Evolutionary conservation across 2,888 invertebrate species (phyloP), one percentile per base, ranked within the genome.

Genomic region (Drosophila limbata): DNA sequence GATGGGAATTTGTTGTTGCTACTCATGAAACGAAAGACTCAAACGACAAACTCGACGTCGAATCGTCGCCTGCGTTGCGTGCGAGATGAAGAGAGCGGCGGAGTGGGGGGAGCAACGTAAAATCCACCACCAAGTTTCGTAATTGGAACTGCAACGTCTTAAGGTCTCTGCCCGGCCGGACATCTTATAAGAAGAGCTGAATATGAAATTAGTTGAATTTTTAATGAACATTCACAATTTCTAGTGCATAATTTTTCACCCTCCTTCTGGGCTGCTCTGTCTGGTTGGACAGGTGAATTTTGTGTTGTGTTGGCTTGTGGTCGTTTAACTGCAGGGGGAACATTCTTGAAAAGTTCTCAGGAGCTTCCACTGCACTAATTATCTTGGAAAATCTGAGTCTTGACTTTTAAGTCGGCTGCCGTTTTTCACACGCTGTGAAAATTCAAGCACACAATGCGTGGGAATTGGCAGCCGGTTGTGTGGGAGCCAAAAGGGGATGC

Each of bases 381-480:
- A 89, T 87, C 89, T 88, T 79, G 64, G 68, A 88, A 88, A 89
- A 84, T 89, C 84, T 68, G 62, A 84, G 71, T 87, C 89, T 85
- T 77, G 56, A 77, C 70, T 78, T 69, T 68, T 63, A 59, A 78
- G 76, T 77, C 88, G 69, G 69, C 83, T 83, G 83, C 73, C 68
- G 77, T 77, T 79, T 86, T 90, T 91, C 90, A 91, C 90, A 90
- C 91, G 91, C 84, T 88, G 80, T 88, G 84, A 82, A 84, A 90
- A 91, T 89, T 88, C 90, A 80, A 68, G 67, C 59, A 84, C 70
- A 86, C 88, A 86, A 88, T 87, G 83, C 91, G 90, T 91, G 91
- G 91, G 91, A 91, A 84, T 76, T 56, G 70, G 70, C 76, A 70
- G 84, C 78, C 67, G 77, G 66, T 73, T 73, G 86, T 88, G 86